Percentiles rank a stretch among this genome's conserved stretches.
Conservation (phyloP, 1,140 invertebrate species). For the Zaprionus camerounensis region DNA sequence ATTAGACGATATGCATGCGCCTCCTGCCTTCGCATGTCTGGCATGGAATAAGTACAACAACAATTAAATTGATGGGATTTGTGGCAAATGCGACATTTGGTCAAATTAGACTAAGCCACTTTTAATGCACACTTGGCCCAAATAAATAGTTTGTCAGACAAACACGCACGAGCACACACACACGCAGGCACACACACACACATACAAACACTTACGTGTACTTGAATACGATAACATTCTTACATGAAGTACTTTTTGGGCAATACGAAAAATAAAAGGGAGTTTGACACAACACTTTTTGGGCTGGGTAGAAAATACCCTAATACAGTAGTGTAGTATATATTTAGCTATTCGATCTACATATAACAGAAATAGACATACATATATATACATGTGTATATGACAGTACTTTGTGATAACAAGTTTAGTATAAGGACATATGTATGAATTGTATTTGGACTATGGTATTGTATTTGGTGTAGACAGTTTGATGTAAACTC, state of each 20-base stretch:
- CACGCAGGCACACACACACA: neutral
- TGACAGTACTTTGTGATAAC: too few relatives aligned
- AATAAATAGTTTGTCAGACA: constrained; percentile 57
- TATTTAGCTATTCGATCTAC: neutral
- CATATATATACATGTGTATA: too few relatives aligned
- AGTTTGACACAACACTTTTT: neutral
- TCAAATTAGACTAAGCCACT: constrained; percentile 51
- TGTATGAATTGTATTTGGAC: too few relatives aligned
- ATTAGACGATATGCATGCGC: constrained; percentile 7
- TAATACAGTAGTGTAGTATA: neutral
- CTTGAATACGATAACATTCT: constrained; percentile 16
- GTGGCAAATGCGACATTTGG: constrained; percentile 33
- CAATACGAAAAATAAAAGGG: neutral
- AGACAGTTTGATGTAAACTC: too few relatives aligned
- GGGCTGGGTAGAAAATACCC: neutral
- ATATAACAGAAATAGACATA: too few relatives aligned
- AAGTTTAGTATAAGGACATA: too few relatives aligned
- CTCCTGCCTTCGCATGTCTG: constrained; percentile 9
- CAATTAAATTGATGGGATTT: constrained; percentile 32
- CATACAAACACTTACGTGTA: neutral
- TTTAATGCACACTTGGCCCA: constrained; percentile 47
- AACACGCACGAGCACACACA: constrained; percentile 9
- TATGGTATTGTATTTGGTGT: too few relatives aligned
- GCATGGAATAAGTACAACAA: neutral
- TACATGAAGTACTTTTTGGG: constrained; percentile 22